Conservation (phyloP, 2,113 vertebrate species). For the Megaceryle torquata region DNA sequence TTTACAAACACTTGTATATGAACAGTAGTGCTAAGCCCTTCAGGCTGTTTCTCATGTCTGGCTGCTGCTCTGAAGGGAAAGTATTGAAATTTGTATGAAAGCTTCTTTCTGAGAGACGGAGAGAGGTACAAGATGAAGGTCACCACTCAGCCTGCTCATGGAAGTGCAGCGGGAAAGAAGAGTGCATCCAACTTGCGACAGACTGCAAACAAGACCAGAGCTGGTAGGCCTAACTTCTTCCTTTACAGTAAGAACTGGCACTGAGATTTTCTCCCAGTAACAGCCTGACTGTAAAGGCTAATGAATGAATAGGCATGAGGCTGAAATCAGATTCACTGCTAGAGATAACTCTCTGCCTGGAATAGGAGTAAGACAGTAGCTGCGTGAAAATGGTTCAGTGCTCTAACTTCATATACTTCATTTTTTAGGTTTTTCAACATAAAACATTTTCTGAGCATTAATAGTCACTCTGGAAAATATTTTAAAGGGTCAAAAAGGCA, state of each 20-base stretch:
- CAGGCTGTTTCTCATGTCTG: not conserved
- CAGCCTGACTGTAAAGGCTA: not conserved
- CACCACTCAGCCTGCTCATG: not conserved
- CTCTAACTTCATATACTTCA: not conserved
- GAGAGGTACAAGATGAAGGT: conserved; percentile 3
- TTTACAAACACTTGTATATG: not conserved
- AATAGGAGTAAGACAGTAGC: not conserved
- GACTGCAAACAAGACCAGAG: not conserved
- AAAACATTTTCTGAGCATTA: not conserved
- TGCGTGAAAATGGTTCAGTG: not conserved
- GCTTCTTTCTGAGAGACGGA: not conserved
- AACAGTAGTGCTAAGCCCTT: not conserved
- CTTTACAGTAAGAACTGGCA: not conserved
- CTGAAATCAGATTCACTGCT: not conserved
- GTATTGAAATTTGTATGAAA: conserved; percentile 26
- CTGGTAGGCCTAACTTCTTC: not conserved
- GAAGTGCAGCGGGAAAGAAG: not conserved
- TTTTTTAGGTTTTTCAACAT: not conserved
- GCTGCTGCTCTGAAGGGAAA: conserved; percentile 1
- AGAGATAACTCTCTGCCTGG: not conserved
- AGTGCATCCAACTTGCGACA: not conserved
- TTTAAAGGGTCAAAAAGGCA: not conserved
- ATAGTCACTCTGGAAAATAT: not conserved
- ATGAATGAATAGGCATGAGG: not conserved
- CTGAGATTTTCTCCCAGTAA: not conserved